phyloP scores from a whole-genome alignment of 2,797 vertebrate species.

The Lagodon rhomboides region DNA sequence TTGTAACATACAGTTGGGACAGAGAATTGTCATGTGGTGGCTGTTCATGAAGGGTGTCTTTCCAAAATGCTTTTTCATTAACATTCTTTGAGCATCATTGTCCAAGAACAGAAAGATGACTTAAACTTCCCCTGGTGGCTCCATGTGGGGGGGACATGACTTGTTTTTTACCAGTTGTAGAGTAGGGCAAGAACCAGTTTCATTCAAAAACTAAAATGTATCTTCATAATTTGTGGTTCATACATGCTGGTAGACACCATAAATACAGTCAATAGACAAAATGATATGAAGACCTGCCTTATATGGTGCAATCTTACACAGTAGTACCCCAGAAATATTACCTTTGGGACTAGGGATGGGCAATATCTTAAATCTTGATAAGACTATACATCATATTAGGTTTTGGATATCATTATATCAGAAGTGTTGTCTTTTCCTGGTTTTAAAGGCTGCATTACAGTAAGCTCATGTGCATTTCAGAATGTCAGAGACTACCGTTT shows the following conservation, averaged over 20 bases:
- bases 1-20: conserved; percentile 28
- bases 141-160: background rate
- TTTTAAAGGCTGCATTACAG: no score
- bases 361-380: no score
- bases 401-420: no score
- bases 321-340: no score
- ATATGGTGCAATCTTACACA: background rate
- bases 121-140: background rate
- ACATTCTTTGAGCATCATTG: background rate
- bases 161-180: background rate
- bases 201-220: background rate
- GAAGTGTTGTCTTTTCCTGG: no score
- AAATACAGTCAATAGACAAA: background rate
- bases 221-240: background rate
- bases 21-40: background rate
- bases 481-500: no score
- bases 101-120: background rate
- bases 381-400: no score
- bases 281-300: background rate
- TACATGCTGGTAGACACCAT: background rate
- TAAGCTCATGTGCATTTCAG: no score
- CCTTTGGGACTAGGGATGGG: no score
- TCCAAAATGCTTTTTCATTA: conserved; percentile 3
- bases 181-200: background rate
- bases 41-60: background rate